Evolutionary conservation across 1,140 invertebrate species (phyloP), one percentile per base, ranked within the genome.

Genomic region (Ips nitidus): DNA sequence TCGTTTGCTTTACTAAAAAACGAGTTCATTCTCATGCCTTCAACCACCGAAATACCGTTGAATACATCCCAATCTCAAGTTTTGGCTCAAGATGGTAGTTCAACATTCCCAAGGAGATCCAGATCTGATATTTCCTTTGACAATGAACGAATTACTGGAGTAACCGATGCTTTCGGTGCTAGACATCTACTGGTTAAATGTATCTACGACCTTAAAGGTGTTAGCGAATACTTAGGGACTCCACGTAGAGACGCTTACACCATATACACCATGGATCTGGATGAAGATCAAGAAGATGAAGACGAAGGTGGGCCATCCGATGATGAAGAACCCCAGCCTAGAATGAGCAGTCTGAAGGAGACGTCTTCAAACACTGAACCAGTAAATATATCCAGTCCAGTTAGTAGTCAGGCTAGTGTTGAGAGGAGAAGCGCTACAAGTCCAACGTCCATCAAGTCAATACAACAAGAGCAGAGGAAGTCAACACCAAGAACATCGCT

Each of bases 201-300:
- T 37, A 71, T 71, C 8, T 56, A 62, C 41, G 53, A 71, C 42
- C 59, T 71, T 4, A 37, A 66, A 52, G 64, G 47, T 45, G 57
- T 71, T 2, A 60, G 42, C 58, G 57, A 53, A n/a, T 71, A 71
- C 61, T 57, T 71, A 36, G 57, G 41, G 1, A 59, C n/a, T 4
- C 42, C 56, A 5, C 6, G 45, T 3, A 52, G 52, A 8, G 69
- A 65, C 22, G 69, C 56, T 6, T 39, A 43, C 7, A 65, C 61
- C 6, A 45, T 64, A 39, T 52, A 40, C 47, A 62, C 61, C 40
- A 56, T 22, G 4, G 62, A 7, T 39, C 6, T 52, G 38, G 2
- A 6, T 42, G 57, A 42, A 41, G 4, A 41, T 40, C 38, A 55
- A 55, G 37, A 55, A 5, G 2, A 36, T 55, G 8, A 55, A 37